These are phyloP conservation scores for Theodoxus fluviatilis DNA, from an alignment of 2,888 invertebrate genomes.

Conservation along the genomic window DNA sequence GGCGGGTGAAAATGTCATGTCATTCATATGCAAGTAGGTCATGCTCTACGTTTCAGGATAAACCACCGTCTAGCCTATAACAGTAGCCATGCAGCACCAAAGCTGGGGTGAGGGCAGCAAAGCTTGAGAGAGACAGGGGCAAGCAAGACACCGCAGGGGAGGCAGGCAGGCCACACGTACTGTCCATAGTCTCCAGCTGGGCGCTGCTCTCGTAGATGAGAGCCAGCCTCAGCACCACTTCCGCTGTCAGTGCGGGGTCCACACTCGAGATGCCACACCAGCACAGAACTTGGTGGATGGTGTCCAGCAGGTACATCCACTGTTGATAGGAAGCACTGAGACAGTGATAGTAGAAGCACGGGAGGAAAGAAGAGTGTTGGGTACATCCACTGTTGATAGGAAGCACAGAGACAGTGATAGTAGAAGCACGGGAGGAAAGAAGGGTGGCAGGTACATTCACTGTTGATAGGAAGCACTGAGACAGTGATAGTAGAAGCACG, in stretches of 20 bases:
- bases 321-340: constrained; percentile 30
- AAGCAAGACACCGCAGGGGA: background rate
- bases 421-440: no score
- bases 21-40: no score
- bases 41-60: no score
- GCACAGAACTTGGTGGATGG: constrained; percentile 59
- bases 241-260: constrained; percentile 62
- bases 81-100: no score
- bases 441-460: no score
- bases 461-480: no score
- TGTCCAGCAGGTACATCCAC: constrained; percentile 64
- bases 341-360: background rate
- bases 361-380: background rate
- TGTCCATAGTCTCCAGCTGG: constrained; percentile 49
- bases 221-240: constrained; percentile 62
- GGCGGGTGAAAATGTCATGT: no score
- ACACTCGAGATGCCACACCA: constrained; percentile 63
- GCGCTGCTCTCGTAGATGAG: constrained; percentile 62
- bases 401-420: no score
- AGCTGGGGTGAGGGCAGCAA: no score
- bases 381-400: no score
- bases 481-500: no score
- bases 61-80: no score
- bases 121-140: background rate
- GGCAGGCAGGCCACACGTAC: constrained; percentile 31